Conservation (phyloP, 2,888 invertebrate species). For the Drosophila eohydei region DNA sequence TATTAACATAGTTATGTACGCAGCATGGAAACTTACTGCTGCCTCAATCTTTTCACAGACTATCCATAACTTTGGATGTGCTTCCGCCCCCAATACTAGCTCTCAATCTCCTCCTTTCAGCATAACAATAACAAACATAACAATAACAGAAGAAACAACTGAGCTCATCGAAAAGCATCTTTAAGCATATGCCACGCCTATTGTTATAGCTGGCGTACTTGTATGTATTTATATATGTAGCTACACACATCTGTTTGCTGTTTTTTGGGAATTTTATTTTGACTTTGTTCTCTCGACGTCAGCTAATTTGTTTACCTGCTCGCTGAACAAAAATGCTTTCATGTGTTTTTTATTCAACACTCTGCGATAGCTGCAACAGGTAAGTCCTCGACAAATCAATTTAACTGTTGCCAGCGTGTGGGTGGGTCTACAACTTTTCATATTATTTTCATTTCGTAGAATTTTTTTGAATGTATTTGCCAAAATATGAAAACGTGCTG, state of each 20-base stretch:
- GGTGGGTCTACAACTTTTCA: slow-evolving; percentile 13
- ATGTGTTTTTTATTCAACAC: slow-evolving; percentile 58
- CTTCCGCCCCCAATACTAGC: slow-evolving; percentile 46
- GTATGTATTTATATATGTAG: slow-evolving; percentile 25
- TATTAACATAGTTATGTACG: slow-evolving; percentile 55
- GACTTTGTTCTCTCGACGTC: slow-evolving; percentile 30
- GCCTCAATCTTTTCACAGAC: slow-evolving; percentile 36
- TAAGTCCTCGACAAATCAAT: slow-evolving; percentile 53
- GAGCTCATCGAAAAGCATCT: slow-evolving; percentile 70
- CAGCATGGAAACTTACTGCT: slow-evolving; percentile 34
- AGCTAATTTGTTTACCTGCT: slow-evolving; percentile 68
- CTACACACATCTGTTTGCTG: slow-evolving; percentile 67
- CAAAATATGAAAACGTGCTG: slow-evolving; percentile 55
- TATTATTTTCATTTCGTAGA: slow-evolving; percentile 38
- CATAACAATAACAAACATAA: slow-evolving; percentile 43
- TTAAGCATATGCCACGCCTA: slow-evolving; percentile 43
- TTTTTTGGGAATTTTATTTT: slow-evolving; percentile 44
- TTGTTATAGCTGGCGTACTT: slow-evolving; percentile 7
- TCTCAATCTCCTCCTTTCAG: slow-evolving; percentile 3
- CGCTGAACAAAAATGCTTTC: slow-evolving; percentile 19
- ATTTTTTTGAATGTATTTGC: slow-evolving; percentile 18
- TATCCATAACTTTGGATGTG: slow-evolving; percentile 39
- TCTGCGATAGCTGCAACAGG: slow-evolving; percentile 37
- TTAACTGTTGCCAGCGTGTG: slow-evolving; percentile 31
- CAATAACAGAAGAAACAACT: slow-evolving; percentile 48